A percentile compares a stretch with the other conserved stretches of the same genome.
These are phyloP conservation scores for Stichodactyla helianthus DNA, from an alignment of 64 coral and sea anemone genomes.

Conservation along the genomic window DNA sequence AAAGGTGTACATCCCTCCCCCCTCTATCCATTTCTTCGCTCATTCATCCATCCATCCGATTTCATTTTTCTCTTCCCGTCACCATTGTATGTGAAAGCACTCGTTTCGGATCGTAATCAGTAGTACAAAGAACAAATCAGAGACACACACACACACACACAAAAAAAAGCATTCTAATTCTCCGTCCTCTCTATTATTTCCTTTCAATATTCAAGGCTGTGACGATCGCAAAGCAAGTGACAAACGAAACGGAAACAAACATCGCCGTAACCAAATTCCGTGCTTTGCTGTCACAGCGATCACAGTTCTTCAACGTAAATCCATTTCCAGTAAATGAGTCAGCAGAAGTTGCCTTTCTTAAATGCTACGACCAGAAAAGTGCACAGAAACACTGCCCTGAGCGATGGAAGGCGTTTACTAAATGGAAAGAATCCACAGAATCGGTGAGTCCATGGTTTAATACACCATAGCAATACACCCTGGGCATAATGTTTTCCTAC, in stretches of 20 bases:
- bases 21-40: no score
- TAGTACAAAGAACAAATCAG: no score
- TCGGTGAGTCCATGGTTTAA: not conserved
- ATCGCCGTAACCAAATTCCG: constrained; percentile 10
- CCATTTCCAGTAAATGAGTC: constrained; percentile 43
- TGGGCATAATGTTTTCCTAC: no score
- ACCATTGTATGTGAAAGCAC: no score
- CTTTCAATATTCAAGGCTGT: constrained; percentile 21
- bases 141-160: no score
- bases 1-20: not conserved
- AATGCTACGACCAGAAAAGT: constrained; percentile 22
- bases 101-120: no score
- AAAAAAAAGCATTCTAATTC: no score
- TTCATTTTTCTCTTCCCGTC: no score
- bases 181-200: not conserved
- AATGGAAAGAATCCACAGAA: constrained; percentile 15
- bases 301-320: constrained; percentile 37
- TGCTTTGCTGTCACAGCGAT: not conserved
- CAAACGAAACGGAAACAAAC: not conserved
- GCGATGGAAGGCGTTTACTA: constrained; percentile 29
- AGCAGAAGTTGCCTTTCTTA: constrained; percentile 13
- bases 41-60: no score
- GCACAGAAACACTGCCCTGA: constrained; percentile 34
- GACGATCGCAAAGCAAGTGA: constrained; percentile 22
- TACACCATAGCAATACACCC: not conserved